These are phyloP conservation scores for Temnothorax ravouxi DNA, from an alignment of 2,888 invertebrate genomes.

Conservation along the genomic window DNA sequence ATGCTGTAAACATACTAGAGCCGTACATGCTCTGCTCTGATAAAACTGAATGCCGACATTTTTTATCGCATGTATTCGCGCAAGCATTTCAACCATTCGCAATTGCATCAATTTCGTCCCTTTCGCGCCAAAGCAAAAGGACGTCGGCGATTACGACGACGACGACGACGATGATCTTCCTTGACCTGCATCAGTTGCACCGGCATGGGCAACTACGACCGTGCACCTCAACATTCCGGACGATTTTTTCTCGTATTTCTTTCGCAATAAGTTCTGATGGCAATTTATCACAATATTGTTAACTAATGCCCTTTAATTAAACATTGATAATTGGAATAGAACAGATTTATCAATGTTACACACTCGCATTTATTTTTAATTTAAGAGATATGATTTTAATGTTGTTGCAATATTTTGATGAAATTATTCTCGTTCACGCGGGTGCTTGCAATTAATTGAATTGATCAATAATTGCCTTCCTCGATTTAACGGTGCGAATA, in stretches of 20 bases:
- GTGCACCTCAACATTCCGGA: background rate
- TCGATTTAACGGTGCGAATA: constrained; percentile 29
- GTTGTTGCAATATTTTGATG: constrained; percentile 10
- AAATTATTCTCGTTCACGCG: constrained; percentile 29
- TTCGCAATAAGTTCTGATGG: background rate
- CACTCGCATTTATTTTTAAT: constrained; percentile 25
- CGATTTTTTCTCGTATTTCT: constrained; percentile 4
- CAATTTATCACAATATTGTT: constrained; percentile 27
- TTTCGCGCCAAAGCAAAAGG: background rate
- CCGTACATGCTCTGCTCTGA: background rate
- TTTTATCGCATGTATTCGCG: background rate
- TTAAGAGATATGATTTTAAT: constrained; percentile 15
- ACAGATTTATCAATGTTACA: constrained; percentile 26
- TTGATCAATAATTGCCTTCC: constrained; percentile 21
- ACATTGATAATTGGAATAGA: constrained; percentile 36
- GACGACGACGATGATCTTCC: background rate
- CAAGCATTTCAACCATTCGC: constrained; percentile 18
- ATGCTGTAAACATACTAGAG: constrained; percentile 31
- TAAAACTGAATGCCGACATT: constrained; percentile 37
- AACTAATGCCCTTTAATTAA: constrained; percentile 24
- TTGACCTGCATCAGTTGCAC: background rate
- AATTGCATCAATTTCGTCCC: background rate
- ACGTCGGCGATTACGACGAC: too few species aligned
- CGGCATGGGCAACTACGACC: too few species aligned
- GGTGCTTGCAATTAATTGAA: constrained; percentile 34